Base-by-base conservation (phyloP, 2,113 vertebrate genomes). In the Hylia prasina region DNA sequence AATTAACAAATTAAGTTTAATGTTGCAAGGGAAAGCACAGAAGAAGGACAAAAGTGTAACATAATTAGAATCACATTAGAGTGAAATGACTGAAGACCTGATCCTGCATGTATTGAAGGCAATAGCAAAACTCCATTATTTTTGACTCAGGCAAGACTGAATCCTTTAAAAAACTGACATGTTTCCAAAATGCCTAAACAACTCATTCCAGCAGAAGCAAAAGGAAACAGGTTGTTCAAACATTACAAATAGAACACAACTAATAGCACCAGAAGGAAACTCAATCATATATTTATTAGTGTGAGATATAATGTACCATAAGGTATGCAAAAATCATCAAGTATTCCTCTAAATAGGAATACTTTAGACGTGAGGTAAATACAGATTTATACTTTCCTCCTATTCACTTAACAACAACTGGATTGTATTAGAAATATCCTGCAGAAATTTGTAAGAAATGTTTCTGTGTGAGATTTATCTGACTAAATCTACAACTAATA, bases 1-100 rank as follows among this genome's bases (percentile, higher is more conserved):
- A 96, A 96, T 95, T 95, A 96, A 87, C 68, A 87, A 96, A 96
- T 96, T 94, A 95, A 90, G 39, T 95, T 97, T 93, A 94, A 93
- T 45, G 28, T 82, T 97, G 39, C 56, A 96, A 92, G 44, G 35
- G 83, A 97, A 95, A 96, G 77, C 83, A 91, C 66, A 95, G 71
- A 90, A 95, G 79, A 84, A 95, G 64, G 66, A 90, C 88, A 80
- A 94, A 93, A 84, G 51, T 88, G 71, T 92, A 94, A 93, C 60
- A 64, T 84, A 91, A 94, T 94, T 94, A 95, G 42, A 92, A 95
- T 12, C 19, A 58, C 39, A 83, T 93, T 94, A 96, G 54, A 92
- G 45, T 70, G 82, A 79, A 60, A 94, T 94, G 58, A 82, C 54
- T 63, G 83, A 95, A 94, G 76, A 90, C 44, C 53, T 86, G 83